Evolutionary conservation across 2,113 vertebrate species (phyloP).

Genomic region (Mesembrinibis cayennensis): DNA sequence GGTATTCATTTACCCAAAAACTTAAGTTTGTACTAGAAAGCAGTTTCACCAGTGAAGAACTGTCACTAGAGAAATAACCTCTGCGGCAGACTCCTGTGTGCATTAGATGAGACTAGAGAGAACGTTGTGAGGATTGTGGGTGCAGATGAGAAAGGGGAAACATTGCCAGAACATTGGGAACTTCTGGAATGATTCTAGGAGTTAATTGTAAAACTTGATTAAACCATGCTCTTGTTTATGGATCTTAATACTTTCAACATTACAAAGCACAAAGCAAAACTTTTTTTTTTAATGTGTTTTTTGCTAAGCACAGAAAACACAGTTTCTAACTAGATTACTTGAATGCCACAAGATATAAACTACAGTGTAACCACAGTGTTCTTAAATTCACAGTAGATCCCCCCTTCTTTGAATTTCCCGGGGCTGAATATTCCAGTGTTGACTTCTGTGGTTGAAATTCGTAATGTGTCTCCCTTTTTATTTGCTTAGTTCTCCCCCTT

Average conservation of each 20-base stretch:
- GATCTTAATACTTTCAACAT: constrained; percentile 33
- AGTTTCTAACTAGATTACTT: constrained; percentile 15
- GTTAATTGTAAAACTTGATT: constrained; percentile 48
- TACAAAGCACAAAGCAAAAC: neutral
- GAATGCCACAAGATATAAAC: constrained; percentile 6
- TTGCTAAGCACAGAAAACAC: neutral
- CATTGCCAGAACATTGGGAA: neutral
- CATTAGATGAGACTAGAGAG: neutral
- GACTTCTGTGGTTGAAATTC: neutral
- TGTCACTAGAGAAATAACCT: neutral
- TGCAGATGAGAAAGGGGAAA: neutral
- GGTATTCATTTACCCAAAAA: neutral
- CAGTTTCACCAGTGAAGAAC: neutral
- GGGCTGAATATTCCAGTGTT: neutral
- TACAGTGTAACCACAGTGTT: neutral
- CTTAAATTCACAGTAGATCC: neutral
- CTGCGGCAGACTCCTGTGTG: neutral
- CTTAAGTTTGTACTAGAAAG: neutral
- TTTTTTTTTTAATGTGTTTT: neutral
- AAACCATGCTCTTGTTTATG: constrained; percentile 33
- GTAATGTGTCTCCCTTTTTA: neutral
- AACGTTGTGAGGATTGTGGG: accelerated
- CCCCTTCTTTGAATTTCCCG: neutral
- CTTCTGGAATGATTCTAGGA: neutral
- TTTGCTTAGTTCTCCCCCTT: neutral